Percentiles rank a stretch among this genome's conserved stretches.
Evolutionary conservation across 1,140 invertebrate genomes (phyloP).

Genomic region (Gerris buenoi): DNA sequence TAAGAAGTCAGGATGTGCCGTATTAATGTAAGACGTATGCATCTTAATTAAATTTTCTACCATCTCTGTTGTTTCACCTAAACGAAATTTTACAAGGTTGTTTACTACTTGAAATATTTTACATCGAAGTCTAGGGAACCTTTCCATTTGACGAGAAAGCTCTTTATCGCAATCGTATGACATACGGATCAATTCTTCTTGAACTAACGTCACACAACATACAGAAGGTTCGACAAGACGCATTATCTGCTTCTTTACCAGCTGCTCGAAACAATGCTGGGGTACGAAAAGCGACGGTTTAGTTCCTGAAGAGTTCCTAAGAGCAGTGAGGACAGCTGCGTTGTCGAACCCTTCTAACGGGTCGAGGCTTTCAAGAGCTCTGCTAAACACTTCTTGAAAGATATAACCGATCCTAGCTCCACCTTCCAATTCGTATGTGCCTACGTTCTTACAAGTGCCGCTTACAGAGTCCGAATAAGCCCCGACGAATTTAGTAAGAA

Average conservation of each 20-base stretch:
- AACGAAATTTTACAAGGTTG: constrained; percentile 38
- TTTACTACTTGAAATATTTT: constrained; percentile 53
- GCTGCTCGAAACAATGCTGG: constrained; percentile 52
- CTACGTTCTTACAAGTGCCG: constrained; percentile 49
- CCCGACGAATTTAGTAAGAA: constrained; percentile 56
- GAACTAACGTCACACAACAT: constrained; percentile 52
- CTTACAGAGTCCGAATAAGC: constrained; percentile 53
- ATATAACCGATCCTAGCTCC: constrained; percentile 59
- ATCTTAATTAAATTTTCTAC: constrained; percentile 48
- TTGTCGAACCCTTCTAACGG: constrained; percentile 43
- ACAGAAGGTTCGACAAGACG: constrained; percentile 51
- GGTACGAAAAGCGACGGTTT: constrained; percentile 55
- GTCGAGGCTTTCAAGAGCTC: constrained; percentile 43
- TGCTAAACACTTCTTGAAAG: constrained; percentile 53
- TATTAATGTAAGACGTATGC: constrained; percentile 58
- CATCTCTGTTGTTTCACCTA: constrained; percentile 50
- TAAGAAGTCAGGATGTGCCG: constrained; percentile 47
- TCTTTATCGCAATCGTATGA: constrained; percentile 52
- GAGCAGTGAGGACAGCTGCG: constrained; percentile 51
- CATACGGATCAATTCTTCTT: constrained; percentile 58
- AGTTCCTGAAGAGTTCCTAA: constrained; percentile 53
- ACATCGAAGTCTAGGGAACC: constrained; percentile 53
- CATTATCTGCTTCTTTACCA: constrained; percentile 57
- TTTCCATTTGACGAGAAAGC: constrained; percentile 36
- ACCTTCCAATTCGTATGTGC: constrained; percentile 53